Evolutionary conservation across 1,140 invertebrate genomes (phyloP), one percentile per base, ranked within the genome.

Genomic region (Chironomus striatipennis): DNA sequence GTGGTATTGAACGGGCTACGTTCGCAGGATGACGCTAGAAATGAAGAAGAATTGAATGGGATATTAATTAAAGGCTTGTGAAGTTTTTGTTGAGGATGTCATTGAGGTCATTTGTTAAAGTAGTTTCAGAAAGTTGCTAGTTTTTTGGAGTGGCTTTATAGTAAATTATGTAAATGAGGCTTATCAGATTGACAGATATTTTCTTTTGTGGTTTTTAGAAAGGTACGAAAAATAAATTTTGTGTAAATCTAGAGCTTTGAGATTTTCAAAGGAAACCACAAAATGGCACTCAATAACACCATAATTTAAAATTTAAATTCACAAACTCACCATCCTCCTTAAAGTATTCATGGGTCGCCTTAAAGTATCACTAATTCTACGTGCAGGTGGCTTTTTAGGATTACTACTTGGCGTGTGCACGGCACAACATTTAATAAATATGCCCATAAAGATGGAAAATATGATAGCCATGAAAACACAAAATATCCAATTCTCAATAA

Each of bases 391-490:
- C 79, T 94, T 93, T 81, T 96, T 95, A 9, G 97, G 97, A 87
- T 98, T 98, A 73, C 92, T 96, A 73, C 95, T 98, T 18, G 98
- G 98, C 65, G 98, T 99, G 82, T 99, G 97, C 74, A 99, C 97
- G 15, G 98, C 97, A 85, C 97, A 99, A 81, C 97, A 98, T 83
- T 99, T 98, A 78, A 99, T 98, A 83, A 99, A 99, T n/a, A 96
- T 84, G 24, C 94, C 97, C 97, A 99, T 99, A 78, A 96, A 90
- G 75, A 98, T 90, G 8, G 99, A 90, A 78, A 99, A 92, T 43
- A 87, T 91, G 73, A 99, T 91, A 20, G 92, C 90, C 84, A 97
- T 94, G 8, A 99, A 83, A 75, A 98, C 84, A 74, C 98, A 96
- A 8, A 93, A 93, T 93, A 97, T 99, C 98, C 98, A 99, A 79